Base-by-base conservation (phyloP, 2,113 vertebrate genomes). In the Scytalopus superciliaris region DNA sequence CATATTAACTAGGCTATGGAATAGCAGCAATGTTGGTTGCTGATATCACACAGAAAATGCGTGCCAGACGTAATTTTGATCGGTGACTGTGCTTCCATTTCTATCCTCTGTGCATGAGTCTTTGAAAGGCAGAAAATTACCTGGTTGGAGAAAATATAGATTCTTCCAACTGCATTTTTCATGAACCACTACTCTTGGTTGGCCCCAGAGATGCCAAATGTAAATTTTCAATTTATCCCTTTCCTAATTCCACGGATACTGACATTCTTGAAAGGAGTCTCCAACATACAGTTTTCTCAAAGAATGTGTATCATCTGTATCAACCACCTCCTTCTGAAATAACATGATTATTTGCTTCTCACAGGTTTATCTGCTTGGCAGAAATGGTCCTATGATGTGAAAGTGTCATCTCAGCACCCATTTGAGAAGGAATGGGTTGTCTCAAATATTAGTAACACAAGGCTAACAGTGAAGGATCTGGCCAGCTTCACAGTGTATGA, bases 301-400 rank as follows among this genome's bases (percentile, higher is more conserved):
- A 74, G 28, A 22, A 24, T 10, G 5, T 1, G 0, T 55, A 14
- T 40, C 45, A 50, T 28, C 47, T 64, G n/a, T 21, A 78, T 35
- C n/a, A 84, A 3, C 23, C 22, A 64, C 30, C 75, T 45, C 33
- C 18, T 89, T 89, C 35, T 56, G 16, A 42, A 87, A 31, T 91
- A 84, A 95, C 23, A 22, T 2, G 2, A 37, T 70, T 92, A 28
- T 95, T 55, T 95, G 27, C 68, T 73, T 56, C 10, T 8, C 72
- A 89, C 84, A 98, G 98, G 98, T 91, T 70, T 95, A 31, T 96
- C 97, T 25, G 97, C 98, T 39, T 98, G 98, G 98, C 97, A 98
- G 91, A 97, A 98, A 63, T 98, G 98, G 98, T 98, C 96, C 23
- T 98, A 98, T 0, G 94, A 96, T 35, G 96, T 98, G 57, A 96